A percentile compares a stretch with the other conserved stretches of the same genome.
These are phyloP conservation scores for Thymelicus sylvestris DNA, from an alignment of 2,888 invertebrate species.

Conservation along the genomic window DNA sequence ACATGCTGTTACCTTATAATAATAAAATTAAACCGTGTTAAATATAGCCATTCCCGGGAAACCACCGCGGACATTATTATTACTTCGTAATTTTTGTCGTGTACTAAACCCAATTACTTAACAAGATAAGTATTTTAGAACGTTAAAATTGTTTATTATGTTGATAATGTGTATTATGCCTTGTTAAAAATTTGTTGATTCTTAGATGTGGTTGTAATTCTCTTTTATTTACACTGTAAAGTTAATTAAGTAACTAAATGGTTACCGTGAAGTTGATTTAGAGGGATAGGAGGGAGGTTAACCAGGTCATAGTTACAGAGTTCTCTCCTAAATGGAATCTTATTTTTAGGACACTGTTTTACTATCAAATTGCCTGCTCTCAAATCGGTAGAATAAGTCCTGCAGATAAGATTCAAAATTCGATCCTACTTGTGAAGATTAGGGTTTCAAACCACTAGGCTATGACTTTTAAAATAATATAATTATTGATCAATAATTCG, in stretches of 20 bases:
- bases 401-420: no score
- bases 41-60: not conserved
- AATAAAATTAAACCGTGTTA: no score
- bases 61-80: not conserved
- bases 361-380: no score
- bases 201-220: not conserved
- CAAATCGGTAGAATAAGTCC: no score
- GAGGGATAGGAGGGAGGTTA: no score
- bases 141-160: not conserved
- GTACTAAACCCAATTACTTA: not conserved
- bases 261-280: not conserved
- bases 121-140: not conserved
- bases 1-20: no score
- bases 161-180: not conserved
- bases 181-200: not conserved
- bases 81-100: not conserved
- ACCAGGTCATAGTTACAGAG: no score
- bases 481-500: not conserved
- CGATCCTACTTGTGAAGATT: not conserved
- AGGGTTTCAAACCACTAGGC: not conserved
- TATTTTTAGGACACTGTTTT: no score
- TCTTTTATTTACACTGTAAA: not conserved
- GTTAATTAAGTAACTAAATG: not conserved
- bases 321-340: no score
- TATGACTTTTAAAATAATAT: not conserved